Conservation (phyloP, 2,888 invertebrate genomes). For the Melieria omissa region DNA sequence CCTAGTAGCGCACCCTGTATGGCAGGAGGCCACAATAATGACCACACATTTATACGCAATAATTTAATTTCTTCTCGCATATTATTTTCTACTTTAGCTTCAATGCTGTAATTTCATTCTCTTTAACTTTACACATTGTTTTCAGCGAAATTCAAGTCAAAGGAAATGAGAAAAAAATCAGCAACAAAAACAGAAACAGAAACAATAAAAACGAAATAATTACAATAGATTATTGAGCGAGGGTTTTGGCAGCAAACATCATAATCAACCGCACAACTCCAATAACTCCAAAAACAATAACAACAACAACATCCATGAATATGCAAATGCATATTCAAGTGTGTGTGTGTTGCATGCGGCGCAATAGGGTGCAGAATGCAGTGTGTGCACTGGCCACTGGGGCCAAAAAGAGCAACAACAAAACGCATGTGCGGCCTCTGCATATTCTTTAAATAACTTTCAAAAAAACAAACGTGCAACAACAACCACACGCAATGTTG, state of each 20-base stretch:
- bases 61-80: background rate
- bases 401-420: too few relatives aligned
- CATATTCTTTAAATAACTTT: conserved; percentile 10
- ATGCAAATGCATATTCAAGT: background rate
- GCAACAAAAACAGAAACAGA: conserved; percentile 11
- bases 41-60: conserved; percentile 6
- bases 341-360: background rate
- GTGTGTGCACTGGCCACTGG: too few relatives aligned
- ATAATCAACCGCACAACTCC: conserved; percentile 34
- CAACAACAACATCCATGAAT: background rate
- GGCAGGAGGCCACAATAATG: background rate
- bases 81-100: too few relatives aligned
- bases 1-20: too few relatives aligned
- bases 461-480: conserved; percentile 14
- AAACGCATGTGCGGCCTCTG: background rate
- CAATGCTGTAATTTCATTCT: background rate
- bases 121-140: conserved; percentile 29
- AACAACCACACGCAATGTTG: too few relatives aligned
- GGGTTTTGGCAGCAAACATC: conserved; percentile 38
- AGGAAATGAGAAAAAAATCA: too few relatives aligned
- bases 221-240: conserved; percentile 32
- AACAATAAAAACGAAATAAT: conserved; percentile 6
- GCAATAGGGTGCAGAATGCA: too few relatives aligned
- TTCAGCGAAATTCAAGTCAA: conserved; percentile 2
- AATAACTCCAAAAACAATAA: conserved; percentile 1